Evolutionary conservation across 2,888 invertebrate genomes (phyloP).

Genomic region (Thera britannica): DNA sequence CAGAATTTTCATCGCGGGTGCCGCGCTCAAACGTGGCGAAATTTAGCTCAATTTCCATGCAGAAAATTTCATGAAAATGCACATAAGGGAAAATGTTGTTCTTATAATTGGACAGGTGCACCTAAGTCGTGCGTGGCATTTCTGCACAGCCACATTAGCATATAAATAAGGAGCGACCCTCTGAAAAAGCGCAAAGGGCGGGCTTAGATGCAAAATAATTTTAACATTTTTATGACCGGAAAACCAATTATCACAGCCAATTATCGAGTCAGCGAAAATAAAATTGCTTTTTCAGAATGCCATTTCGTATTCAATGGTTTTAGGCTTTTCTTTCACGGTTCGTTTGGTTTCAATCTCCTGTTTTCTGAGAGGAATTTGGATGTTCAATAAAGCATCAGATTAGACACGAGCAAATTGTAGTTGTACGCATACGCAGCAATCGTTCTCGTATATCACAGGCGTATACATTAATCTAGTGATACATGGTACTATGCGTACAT

Average conservation of each 20-base stretch:
- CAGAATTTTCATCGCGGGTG: constrained; percentile 55
- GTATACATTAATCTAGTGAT: constrained; percentile 77
- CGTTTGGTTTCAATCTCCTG: constrained; percentile 41
- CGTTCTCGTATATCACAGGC: constrained; percentile 65
- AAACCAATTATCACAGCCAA: constrained; percentile 81
- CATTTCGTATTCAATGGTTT: constrained; percentile 56
- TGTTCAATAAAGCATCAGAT: constrained; percentile 45
- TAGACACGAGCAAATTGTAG: constrained; percentile 42
- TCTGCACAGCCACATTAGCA: constrained; percentile 74
- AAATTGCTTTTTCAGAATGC: constrained; percentile 64
- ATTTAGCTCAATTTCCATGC: constrained; percentile 71
- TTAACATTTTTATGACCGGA: constrained; percentile 77
- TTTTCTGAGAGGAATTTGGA: constrained; percentile 35
- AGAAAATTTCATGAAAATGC: constrained; percentile 79
- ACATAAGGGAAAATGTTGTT: constrained; percentile 75
- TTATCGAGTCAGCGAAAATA: constrained; percentile 76
- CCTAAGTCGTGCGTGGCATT: constrained; percentile 78
- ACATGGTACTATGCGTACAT: constrained; percentile 72
- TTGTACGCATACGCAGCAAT: constrained; percentile 45
- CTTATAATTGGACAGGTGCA: constrained; percentile 81
- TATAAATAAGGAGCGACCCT: constrained; percentile 79
- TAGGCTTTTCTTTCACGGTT: constrained; percentile 45
- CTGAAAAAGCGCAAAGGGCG: constrained; percentile 68
- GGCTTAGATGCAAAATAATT: constrained; percentile 55
- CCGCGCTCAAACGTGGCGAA: constrained; percentile 61